Base-by-base conservation (phyloP, 2,797 vertebrate species). In the Aphelocoma californica region DNA sequence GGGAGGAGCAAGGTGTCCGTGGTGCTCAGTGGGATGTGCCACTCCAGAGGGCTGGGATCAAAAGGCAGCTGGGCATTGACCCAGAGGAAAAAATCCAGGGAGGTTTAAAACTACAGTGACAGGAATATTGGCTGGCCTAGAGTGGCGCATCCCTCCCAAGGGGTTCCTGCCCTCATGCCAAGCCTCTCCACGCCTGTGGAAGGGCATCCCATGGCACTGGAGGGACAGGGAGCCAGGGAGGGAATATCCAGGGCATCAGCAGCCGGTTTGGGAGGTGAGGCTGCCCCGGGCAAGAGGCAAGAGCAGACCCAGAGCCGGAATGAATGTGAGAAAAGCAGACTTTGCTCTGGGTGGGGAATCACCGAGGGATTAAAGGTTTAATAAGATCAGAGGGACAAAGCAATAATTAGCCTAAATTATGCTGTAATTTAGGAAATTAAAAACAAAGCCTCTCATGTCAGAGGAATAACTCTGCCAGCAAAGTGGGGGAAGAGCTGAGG, bases 361-460 rank as follows among this genome's bases (percentile, higher is more conserved):
- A 94, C 94, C 17, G 29, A 78, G 90, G 95, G 95, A 96, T 97
- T 97, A 96, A 97, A 96, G 95, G 95, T 96, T 96, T 97, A 97
- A 96, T 96, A 96, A 97, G 94, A 96, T 97, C 96, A 97, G 96
- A 97, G 91, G 95, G 95, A 97, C 95, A 92, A 96, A 96, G 95
- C 95, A 96, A 96, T 97, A 96, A 96, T 96, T 97, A 97, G 95
- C 88, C 88, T 93, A 94, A 97, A 96, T 96, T 96, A 96, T 96
- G 95, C 96, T 95, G 92, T 97, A 97, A 97, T 97, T 97, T 97
- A 96, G 94, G 95, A 96, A 96, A 97, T 97, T 96, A 96, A 96
- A 96, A 96, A 96, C 95, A 96, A 97, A 97, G 92, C 90, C 92
- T 96, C 91, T 92, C 94, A 95, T 91, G 94, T 90, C 57, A 42